Base-by-base conservation (phyloP, 2,113 vertebrate genomes). In the Lutjanus erythropterus region DNA sequence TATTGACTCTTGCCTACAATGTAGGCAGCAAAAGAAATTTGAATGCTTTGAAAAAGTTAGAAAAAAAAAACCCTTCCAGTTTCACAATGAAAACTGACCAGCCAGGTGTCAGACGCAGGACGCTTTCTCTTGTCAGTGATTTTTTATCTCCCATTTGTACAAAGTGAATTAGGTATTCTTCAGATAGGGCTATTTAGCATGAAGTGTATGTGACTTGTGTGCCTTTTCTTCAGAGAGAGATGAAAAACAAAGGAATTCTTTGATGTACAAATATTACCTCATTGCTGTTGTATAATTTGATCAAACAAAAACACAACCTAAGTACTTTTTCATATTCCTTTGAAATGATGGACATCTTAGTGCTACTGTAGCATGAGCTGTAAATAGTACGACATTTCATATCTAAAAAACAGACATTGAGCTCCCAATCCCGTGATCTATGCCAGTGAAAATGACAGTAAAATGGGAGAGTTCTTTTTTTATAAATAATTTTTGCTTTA, bases 241-340 rank as follows among this genome's bases (percentile, higher is more conserved):
- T 95, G 69, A 12, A 96, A 91, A 93, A 95, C 90, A 92, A 92
- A 90, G 74, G 55, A 96, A 94, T 96, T 95, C 92, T 95, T 95
- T 95, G 94, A 95, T 92, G 89, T 97, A 97, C 97, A 98, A 97
- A 96, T 97, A 97, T 98, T 99, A 99, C 97, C 97, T 99, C 97
- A 98, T 95, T 95, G 96, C 96, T 96, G 93, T 96, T 95, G 95
- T 96, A 96, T 94, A 96, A 97, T 95, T 92, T 89, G 90, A 92
- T 92, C 68, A 94, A 94, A 96, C 92, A 95, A 93, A 92, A 87
- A 87, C 73, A 75, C 61, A 84, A 75, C 83, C 33, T 73, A 66
- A 84, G 69, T 89, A 88, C 93, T 84, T 96, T 89, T 93, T 84
- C 71, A 74, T 95, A 90, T 95, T 94, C 91, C 89, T 95, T 94